Evolutionary conservation across 2,113 vertebrate species (phyloP).

Genomic region (Labeo rohita): DNA sequence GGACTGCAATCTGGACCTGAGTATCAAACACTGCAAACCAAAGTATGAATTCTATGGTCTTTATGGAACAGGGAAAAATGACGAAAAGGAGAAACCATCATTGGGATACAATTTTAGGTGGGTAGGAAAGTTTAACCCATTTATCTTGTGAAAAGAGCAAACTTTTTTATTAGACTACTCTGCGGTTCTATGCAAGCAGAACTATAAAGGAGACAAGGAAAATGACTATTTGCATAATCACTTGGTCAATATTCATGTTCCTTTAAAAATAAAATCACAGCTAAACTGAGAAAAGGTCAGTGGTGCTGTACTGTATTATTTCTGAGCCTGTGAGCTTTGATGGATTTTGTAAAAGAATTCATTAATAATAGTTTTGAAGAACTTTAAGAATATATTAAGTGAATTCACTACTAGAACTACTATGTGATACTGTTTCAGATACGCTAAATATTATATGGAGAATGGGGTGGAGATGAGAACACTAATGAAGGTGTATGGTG

Average conservation of each 20-base stretch:
- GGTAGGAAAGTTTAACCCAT: background rate
- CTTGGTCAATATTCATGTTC: background rate
- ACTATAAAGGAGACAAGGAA: background rate
- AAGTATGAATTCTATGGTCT: slow-evolving; percentile 87
- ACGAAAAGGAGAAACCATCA: slow-evolving; percentile 71
- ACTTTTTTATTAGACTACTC: background rate
- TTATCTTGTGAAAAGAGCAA: background rate
- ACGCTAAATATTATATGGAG: slow-evolving; percentile 87
- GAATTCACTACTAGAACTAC: background rate
- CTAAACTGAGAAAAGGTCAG: background rate
- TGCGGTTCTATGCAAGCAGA: background rate
- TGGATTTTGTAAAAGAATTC: background rate
- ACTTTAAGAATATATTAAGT: background rate
- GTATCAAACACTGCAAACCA: slow-evolving; percentile 81
- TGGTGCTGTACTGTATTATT: background rate
- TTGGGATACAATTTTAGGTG: slow-evolving; percentile 96
- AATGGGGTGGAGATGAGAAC: slow-evolving; percentile 75
- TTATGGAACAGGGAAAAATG: slow-evolving; percentile 78
- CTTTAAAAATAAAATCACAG: slow-evolving; percentile 1
- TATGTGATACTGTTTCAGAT: slow-evolving; percentile 67
- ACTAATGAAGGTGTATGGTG: slow-evolving; percentile 92
- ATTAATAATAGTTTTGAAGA: background rate
- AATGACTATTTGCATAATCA: background rate
- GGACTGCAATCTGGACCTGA: slow-evolving; percentile 90
- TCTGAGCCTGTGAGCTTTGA: background rate